Evolutionary conservation across 2,113 vertebrate genomes (phyloP), one percentile per base, ranked within the genome.

Genomic region (Probosciger aterrimus): DNA sequence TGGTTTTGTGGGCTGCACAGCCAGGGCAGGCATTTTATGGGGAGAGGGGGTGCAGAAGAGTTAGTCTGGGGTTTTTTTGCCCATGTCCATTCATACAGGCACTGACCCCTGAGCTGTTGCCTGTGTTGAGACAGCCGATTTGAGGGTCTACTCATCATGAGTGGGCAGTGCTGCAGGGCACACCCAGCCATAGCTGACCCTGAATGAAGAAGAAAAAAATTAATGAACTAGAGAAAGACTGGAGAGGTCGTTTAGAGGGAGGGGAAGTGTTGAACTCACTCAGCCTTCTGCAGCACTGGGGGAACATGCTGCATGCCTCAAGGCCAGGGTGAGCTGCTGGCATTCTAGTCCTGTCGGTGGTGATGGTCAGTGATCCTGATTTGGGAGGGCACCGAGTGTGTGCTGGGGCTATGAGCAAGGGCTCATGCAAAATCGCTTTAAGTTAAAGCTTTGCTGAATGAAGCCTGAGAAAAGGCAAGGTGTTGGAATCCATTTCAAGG

Each of bases 221-320:
- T 18, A 15, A 90, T 55, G 57, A 76, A 43, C 33, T n/a, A 9
- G 22, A 75, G 63, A n/a, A 63, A 74, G 44, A 35, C 10, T 0
- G 0, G n/a, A 55, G 17, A 31, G 6, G 20, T 64, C 37, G 17
- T 37, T 17, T 24, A 43, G 17, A 23, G 8, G 11, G 2, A 28
- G 33, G 14, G 20, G 22, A 7, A 24, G 57, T 30, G 24, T 22
- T 86, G 71, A 49, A 19, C 24, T 78, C 1, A 0, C 31, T 89
- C 10, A 9, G 24, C 50, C 53, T 44, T 79, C 78, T 86, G 68
- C 24, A 46, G 75, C 4, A 1, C 35, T n/a, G 30, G 11, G 25
- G 8, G 8, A 62, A 33, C 0, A 0, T n/a, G 41, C 44, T 53
- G 18, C 8, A 1, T n/a, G 33, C 69, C 60, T 80, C 0, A 0